phyloP scores from a whole-genome alignment of 2,113 vertebrate species.

The Melanerpes aurifrons region DNA sequence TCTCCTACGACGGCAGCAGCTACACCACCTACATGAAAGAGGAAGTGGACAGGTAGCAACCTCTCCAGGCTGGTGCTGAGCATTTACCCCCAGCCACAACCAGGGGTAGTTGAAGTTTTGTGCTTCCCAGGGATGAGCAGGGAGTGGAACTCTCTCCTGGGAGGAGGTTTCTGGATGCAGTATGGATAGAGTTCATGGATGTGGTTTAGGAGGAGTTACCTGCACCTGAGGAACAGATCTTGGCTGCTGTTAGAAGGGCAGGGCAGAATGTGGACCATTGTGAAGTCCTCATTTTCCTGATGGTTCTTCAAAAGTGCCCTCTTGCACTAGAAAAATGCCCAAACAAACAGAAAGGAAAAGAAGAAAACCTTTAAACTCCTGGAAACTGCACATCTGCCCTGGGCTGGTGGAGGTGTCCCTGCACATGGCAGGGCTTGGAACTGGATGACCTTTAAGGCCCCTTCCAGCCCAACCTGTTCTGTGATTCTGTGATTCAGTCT shows the following conservation, averaged over 20 bases:
- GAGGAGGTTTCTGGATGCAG: rapidly evolving
- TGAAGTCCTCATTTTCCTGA: background rate
- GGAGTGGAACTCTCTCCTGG: background rate
- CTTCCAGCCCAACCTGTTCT: too few species aligned
- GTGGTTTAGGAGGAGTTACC: background rate
- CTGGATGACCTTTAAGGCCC: too few species aligned
- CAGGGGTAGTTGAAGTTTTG: background rate
- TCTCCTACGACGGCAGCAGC: slow-evolving; percentile 97
- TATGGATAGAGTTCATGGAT: background rate
- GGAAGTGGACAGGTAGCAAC: slow-evolving; percentile 91
- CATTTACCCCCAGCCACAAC: background rate
- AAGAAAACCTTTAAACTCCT: background rate
- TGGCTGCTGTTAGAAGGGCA: background rate
- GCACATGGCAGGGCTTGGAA: too few species aligned
- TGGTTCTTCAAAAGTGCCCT: background rate
- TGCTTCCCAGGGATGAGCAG: background rate
- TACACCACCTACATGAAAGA: slow-evolving; percentile 99
- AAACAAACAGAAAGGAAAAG: background rate
- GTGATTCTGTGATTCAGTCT: background rate
- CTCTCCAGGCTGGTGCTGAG: background rate
- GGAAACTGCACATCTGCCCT: background rate
- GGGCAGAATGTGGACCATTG: background rate
- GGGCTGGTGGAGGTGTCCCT: too few species aligned
- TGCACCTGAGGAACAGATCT: background rate
- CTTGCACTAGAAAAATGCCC: background rate